Base-by-base conservation (phyloP, 2,888 invertebrate species). In the Merodon equestris region DNA sequence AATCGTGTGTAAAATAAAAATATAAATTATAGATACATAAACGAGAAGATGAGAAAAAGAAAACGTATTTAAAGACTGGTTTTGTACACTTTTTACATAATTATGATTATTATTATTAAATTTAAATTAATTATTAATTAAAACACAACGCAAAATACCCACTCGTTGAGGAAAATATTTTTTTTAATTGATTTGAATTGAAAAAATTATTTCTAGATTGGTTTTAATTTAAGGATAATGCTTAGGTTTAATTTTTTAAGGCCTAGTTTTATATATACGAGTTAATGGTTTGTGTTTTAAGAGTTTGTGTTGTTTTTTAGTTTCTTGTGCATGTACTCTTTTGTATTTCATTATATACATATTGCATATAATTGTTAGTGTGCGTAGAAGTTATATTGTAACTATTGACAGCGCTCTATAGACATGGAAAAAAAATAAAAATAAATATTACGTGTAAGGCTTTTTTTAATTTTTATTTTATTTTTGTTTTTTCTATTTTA, bases 51-150 rank as follows among this genome's bases (percentile, higher is more conserved):
- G 64, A 72, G 40, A 66, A 79, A 63, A 56, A 72, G 67, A 74
- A 77, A 73, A 72, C 68, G 77, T 81, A 81, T 81, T 77, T 81
- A 77, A 81, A 81, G 81, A 81, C 81, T 81, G 81, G 81, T 81
- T 81, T 81, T 81, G 81, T 81, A 81, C 81, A 81, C 81, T 81
- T 81, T 81, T 77, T 81, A 81, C 81, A 81, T 77, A 77, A 77
- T 81, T 75, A 81, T 81, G 74, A 75, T 81, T 74, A 81, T 81
- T 68, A 74, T 79, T 70, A 75, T 81, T 81, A 81, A 68, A 74
- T 81, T 81, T 74, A 74, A 70, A 79, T 81, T 75, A 71, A 70
- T 70, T 66, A 70, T 81, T 74, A 81, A 66, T 70, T 70, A 51
- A 81, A 68, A 56, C 54, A 72, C 60, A 75, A n/a, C n/a, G n/a